phyloP scores from a whole-genome alignment of 2,113 vertebrate species.

The Perognathus longimembris region DNA sequence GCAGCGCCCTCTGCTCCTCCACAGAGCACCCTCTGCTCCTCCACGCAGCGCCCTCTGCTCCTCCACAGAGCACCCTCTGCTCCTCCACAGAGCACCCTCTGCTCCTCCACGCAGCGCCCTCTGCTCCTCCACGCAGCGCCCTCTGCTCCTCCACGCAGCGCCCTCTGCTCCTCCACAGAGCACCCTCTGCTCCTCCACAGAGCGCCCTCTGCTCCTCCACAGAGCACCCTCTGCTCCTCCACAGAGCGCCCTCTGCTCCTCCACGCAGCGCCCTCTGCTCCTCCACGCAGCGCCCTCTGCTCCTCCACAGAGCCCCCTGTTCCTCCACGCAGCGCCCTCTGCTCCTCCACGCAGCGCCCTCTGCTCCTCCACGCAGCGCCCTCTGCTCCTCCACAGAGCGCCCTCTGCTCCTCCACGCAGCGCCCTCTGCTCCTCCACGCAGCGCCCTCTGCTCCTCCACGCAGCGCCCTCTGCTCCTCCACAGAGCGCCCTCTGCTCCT shows the following conservation, averaged over 20 bases:
- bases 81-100: no score
- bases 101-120: not conserved
- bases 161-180: not conserved
- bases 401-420: not conserved
- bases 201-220: not conserved
- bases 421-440: not conserved
- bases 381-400: no score
- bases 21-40: no score
- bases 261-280: not conserved
- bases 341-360: not conserved
- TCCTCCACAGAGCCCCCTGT: no score
- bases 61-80: not conserved
- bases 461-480: no score
- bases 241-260: no score
- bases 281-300: not conserved
- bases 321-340: not conserved
- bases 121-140: not conserved
- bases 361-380: not conserved
- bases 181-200: not conserved
- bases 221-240: no score
- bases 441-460: not conserved
- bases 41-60: not conserved
- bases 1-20: no score
- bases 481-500: no score
- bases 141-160: not conserved